These are phyloP conservation scores for Scylla paramamosain DNA, from an alignment of 1,140 invertebrate genomes.

Conservation along the genomic window DNA sequence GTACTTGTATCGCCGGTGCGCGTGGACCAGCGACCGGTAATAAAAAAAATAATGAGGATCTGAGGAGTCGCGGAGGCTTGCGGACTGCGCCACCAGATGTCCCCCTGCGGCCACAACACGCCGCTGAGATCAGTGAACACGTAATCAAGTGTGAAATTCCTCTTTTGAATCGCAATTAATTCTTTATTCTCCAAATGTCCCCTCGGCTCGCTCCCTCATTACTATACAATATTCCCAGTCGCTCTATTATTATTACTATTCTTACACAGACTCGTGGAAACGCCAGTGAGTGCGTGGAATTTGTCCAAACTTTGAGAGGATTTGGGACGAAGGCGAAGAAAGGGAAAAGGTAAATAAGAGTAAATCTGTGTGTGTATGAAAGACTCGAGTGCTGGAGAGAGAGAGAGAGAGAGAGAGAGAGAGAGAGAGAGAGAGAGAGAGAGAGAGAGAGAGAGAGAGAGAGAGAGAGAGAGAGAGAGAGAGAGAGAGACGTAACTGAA, in stretches of 20 bases:
- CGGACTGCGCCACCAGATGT: slow-evolving; percentile 54
- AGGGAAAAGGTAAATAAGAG: not conserved
- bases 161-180: slow-evolving; percentile 73
- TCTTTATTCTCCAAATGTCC: slow-evolving; percentile 73
- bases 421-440: not conserved
- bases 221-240: slow-evolving; percentile 69
- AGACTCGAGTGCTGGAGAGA: not conserved
- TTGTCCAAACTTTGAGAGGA: slow-evolving; percentile 58
- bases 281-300: slow-evolving; percentile 24
- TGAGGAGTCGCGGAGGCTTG: not conserved
- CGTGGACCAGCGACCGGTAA: too few relatives aligned
- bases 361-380: not conserved
- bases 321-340: not conserved
- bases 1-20: too few relatives aligned
- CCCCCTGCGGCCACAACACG: not conserved
- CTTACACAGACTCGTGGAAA: not conserved
- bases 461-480: not conserved
- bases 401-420: not conserved
- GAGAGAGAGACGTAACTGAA: not conserved
- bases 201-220: slow-evolving; percentile 53
- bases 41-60: too few relatives aligned
- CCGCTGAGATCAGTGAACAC: slow-evolving; percentile 67
- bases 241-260: slow-evolving; percentile 68
- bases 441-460: not conserved
- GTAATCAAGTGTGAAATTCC: slow-evolving; percentile 71